Evolutionary conservation across 2,797 vertebrate genomes (phyloP).

Genomic region (Microctenopoma lineatum): DNA sequence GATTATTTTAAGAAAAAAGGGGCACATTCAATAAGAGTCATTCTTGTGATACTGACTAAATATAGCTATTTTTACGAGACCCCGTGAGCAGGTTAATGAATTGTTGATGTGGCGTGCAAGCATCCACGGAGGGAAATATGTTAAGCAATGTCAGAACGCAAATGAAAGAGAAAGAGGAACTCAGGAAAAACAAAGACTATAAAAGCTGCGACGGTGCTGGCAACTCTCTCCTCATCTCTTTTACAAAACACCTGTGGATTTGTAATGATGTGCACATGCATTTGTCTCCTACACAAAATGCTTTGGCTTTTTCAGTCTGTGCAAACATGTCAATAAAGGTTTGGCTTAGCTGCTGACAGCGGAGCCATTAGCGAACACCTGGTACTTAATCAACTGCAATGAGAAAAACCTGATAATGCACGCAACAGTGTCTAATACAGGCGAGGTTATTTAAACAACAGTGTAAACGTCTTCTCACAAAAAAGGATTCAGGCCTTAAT

Average conservation of each 20-base stretch:
- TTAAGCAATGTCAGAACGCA: slow-evolving; percentile 29
- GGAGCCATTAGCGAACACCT: slow-evolving; percentile 70
- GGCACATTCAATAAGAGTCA: slow-evolving; percentile 71
- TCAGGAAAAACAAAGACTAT: slow-evolving; percentile 14
- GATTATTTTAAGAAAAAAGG: slow-evolving; percentile 78
- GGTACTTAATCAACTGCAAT: slow-evolving; percentile 60
- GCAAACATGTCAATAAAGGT: slow-evolving; percentile 74
- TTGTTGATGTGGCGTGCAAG: slow-evolving; percentile 47
- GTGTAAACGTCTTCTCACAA: slow-evolving; percentile 56
- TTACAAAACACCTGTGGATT: slow-evolving; percentile 75
- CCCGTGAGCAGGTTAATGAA: slow-evolving; percentile 60
- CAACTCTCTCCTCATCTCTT: slow-evolving; percentile 52
- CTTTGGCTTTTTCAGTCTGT: slow-evolving; percentile 54
- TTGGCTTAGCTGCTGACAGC: slow-evolving; percentile 65
- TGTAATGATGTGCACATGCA: slow-evolving; percentile 65
- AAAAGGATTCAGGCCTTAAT: slow-evolving; percentile 63
- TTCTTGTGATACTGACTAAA: slow-evolving; percentile 75
- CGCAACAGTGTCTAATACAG: slow-evolving; percentile 43
- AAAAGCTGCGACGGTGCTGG: slow-evolving; percentile 54
- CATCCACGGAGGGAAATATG: slow-evolving; percentile 40
- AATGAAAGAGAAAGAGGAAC: slow-evolving; percentile 28
- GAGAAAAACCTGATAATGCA: slow-evolving; percentile 56
- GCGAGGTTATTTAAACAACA: slow-evolving; percentile 59
- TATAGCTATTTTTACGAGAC: slow-evolving; percentile 56
- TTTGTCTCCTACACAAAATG: slow-evolving; percentile 43